Percentiles rank a stretch among this genome's conserved stretches.
Conservation (phyloP, 2,888 invertebrate genomes). For the Trachelus stipa region DNA sequence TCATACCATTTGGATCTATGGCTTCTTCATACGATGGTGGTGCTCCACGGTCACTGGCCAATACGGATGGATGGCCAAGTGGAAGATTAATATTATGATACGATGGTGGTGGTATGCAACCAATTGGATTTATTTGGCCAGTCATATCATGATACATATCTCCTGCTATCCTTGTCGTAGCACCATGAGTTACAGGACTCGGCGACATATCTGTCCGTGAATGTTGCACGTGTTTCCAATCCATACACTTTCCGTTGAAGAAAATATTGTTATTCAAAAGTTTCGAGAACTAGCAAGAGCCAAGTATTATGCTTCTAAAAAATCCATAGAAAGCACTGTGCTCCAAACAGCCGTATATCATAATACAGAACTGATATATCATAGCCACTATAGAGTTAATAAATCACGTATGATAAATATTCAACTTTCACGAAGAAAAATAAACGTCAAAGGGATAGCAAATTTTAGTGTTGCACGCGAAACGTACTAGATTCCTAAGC, state of each 20-base stretch:
- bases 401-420: neutral
- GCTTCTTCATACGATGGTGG: conserved; percentile 75
- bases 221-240: conserved; percentile 29
- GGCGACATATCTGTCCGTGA: conserved; percentile 39
- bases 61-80: conserved; percentile 44
- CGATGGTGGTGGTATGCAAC: conserved; percentile 55
- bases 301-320: neutral
- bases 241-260: conserved; percentile 23
- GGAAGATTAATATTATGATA: conserved; percentile 54
- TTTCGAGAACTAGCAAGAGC: neutral
- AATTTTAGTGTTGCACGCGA: neutral
- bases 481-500: neutral
- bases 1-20: conserved; percentile 72
- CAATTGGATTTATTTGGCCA: conserved; percentile 42
- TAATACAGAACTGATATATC: neutral
- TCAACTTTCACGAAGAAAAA: neutral
- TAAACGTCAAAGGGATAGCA: neutral
- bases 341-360: neutral
- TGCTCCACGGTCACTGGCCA: conserved; percentile 64
- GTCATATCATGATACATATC: conserved; percentile 40
- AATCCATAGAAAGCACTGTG: neutral
- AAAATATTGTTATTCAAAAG: neutral
- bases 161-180: conserved; percentile 31
- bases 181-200: conserved; percentile 35
- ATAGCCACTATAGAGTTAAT: neutral